A percentile compares a stretch with the other conserved stretches of the same genome.
Conservation (phyloP, 2,888 invertebrate genomes). For the Leistus spinibarbis region DNA sequence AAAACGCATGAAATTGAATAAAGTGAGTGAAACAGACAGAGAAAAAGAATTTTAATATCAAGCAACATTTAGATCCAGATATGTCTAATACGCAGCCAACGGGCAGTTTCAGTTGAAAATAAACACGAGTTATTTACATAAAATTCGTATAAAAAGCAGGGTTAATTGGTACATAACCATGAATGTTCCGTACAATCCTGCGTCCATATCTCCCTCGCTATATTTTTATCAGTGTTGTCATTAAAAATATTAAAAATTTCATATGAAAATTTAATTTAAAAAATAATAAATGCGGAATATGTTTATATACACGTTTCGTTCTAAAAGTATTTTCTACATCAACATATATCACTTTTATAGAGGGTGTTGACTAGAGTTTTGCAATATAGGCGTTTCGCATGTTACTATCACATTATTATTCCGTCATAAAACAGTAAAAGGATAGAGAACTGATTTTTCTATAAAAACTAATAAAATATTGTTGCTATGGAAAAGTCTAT, state of each 20-base stretch:
- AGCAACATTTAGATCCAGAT: constrained; percentile 21
- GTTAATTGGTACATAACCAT: constrained; percentile 26
- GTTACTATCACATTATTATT: too few relatives aligned
- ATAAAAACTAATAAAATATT: too few relatives aligned
- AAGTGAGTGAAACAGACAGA: not conserved
- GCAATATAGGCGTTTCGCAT: too few relatives aligned
- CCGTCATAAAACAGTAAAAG: too few relatives aligned
- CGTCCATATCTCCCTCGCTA: not conserved
- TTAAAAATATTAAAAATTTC: not conserved
- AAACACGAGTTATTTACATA: constrained; percentile 29
- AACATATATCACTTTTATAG: too few relatives aligned
- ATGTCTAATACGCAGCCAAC: constrained; percentile 9
- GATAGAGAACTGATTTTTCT: too few relatives aligned
- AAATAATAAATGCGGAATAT: not conserved
- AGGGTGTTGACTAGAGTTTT: too few relatives aligned
- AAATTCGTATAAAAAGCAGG: constrained; percentile 28
- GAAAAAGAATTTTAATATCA: constrained; percentile 20
- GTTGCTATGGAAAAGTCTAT: too few relatives aligned
- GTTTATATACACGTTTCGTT: not conserved
- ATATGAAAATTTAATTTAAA: not conserved
- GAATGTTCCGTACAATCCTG: constrained; percentile 16
- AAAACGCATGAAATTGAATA: not conserved
- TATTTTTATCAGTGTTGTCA: not conserved
- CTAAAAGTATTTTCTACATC: too few relatives aligned
- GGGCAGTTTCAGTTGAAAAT: constrained; percentile 12